Percentiles rank a stretch among this genome's conserved stretches.
These are phyloP conservation scores for Oedothorax gibbosus DNA, from an alignment of 1,140 invertebrate genomes.

Conservation along the genomic window DNA sequence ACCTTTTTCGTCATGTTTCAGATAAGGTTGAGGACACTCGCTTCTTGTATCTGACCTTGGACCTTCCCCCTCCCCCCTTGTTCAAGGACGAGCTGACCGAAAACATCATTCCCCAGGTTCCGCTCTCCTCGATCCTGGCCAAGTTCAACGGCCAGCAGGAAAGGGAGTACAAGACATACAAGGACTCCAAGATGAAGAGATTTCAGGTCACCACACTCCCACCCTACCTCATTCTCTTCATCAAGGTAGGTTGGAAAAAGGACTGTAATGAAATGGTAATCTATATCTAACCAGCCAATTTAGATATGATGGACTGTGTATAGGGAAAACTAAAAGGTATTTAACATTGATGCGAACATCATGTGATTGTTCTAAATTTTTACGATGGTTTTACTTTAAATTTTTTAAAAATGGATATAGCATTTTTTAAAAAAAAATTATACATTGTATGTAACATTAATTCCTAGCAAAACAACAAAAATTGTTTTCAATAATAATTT, in stretches of 20 bases:
- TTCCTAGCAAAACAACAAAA: too few species aligned
- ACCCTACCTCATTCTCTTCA: slow-evolving; percentile 95
- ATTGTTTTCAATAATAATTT: too few species aligned
- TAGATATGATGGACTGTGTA: too few species aligned
- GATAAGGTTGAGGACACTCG: slow-evolving; percentile 89
- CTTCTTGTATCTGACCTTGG: slow-evolving; percentile 96
- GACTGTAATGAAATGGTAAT: background rate
- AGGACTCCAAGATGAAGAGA: slow-evolving; percentile 96
- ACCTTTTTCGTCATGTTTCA: slow-evolving; percentile 16
- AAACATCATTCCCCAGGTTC: slow-evolving; percentile 99
- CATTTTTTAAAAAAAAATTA: too few species aligned
- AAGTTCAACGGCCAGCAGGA: slow-evolving; percentile 97
- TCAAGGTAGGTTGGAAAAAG: slow-evolving; percentile 76
- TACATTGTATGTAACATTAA: too few species aligned
- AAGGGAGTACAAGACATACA: slow-evolving; percentile 99
- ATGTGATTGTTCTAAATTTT: too few species aligned
- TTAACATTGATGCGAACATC: too few species aligned
- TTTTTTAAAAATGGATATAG: too few species aligned
- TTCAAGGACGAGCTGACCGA: slow-evolving; percentile 97
- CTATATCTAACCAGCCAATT: background rate
- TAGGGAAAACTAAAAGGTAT: too few species aligned
- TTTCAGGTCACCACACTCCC: slow-evolving; percentile 96
- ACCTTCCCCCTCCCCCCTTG: slow-evolving; percentile 92
- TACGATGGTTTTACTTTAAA: too few species aligned
- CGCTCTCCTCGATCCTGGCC: slow-evolving; percentile 89